Evolutionary conservation across 2,797 vertebrate genomes (phyloP).

Genomic region (Enteromius thamalakanensis): DNA sequence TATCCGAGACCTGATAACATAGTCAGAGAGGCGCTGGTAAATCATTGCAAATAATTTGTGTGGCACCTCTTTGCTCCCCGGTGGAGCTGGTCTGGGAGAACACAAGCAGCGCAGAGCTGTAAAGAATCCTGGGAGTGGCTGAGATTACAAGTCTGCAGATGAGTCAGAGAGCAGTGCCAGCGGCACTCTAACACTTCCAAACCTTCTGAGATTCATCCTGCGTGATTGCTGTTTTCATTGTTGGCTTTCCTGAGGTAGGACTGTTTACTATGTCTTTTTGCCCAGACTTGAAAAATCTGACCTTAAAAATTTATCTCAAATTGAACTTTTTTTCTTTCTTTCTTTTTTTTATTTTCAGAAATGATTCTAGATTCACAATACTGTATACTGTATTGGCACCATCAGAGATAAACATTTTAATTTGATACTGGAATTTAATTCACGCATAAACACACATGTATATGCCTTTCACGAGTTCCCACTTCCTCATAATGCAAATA

Average conservation of each 20-base stretch:
- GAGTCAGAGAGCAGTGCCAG: slow-evolving; percentile 14
- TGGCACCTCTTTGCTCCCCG: slow-evolving; percentile 17
- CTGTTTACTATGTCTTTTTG: slow-evolving; percentile 2
- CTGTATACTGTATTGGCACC: neutral
- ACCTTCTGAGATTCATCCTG: neutral
- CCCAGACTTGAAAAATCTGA: neutral
- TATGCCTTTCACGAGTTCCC: too few relatives aligned
- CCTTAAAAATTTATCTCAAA: neutral
- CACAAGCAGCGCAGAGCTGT: slow-evolving; percentile 8
- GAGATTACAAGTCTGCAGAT: slow-evolving; percentile 33
- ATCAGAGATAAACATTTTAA: neutral
- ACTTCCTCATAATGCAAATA: too few relatives aligned
- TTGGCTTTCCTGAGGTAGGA: neutral
- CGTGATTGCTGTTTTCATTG: neutral
- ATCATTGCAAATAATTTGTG: slow-evolving; percentile 40
- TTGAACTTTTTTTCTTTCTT: too few relatives aligned
- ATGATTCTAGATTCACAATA: neutral
- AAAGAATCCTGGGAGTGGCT: neutral
- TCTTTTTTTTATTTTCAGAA: neutral
- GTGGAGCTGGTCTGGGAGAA: slow-evolving; percentile 30
- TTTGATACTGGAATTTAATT: neutral
- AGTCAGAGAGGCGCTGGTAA: slow-evolving; percentile 16
- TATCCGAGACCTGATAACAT: slow-evolving; percentile 11
- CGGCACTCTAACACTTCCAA: neutral
- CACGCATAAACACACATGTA: too few relatives aligned